Evolutionary conservation across 2,888 invertebrate species (phyloP).

Genomic region (Microplitis deprimator): DNA sequence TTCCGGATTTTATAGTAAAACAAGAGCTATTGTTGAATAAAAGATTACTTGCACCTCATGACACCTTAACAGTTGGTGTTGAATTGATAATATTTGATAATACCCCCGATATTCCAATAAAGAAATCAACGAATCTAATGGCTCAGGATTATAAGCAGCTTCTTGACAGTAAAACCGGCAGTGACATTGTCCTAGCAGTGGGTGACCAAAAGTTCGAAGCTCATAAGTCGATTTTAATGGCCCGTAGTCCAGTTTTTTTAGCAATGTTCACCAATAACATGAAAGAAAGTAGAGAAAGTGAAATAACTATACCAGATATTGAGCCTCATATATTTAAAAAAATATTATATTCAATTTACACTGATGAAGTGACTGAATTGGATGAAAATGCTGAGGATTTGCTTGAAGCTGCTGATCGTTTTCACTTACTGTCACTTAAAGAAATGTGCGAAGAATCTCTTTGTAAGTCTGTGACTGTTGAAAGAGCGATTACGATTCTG

Average conservation of each 20-base stretch:
- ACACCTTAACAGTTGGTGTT: not conserved
- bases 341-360: too few species aligned
- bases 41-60: not conserved
- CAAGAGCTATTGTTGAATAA: not conserved
- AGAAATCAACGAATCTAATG: not conserved
- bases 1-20: not conserved
- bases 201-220: not conserved
- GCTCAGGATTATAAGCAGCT: not conserved
- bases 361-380: too few species aligned
- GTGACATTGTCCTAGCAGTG: not conserved
- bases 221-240: not conserved
- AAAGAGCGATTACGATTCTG: too few species aligned
- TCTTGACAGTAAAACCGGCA: not conserved
- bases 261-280: not conserved
- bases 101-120: not conserved
- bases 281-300: not conserved
- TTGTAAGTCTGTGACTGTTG: too few species aligned
- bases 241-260: not conserved
- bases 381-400: too few species aligned
- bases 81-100: not conserved
- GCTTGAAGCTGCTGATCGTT: too few species aligned
- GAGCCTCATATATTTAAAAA: too few species aligned
- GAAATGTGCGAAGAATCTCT: too few species aligned
- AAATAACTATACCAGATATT: not conserved
- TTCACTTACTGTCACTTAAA: too few species aligned